Percentiles rank a stretch among this genome's conserved stretches.
These are phyloP conservation scores for Rotaria socialis DNA, from an alignment of 2,888 invertebrate genomes.

Conservation along the genomic window DNA sequence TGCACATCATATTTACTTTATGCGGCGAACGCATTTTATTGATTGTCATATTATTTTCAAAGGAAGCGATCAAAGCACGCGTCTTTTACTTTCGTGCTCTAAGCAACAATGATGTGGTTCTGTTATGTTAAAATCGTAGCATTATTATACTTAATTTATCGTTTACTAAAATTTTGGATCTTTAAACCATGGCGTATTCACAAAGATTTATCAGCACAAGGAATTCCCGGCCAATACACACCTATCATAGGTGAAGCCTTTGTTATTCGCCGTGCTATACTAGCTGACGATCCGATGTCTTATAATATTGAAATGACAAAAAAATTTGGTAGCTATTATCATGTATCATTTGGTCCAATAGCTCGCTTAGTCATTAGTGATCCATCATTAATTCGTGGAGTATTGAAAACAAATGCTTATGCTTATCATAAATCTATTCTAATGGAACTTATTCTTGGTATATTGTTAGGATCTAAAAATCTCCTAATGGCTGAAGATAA, in stretches of 20 bases:
- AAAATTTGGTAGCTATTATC: not conserved
- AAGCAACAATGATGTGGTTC: no score
- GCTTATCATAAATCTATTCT: not conserved
- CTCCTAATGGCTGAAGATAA: not conserved
- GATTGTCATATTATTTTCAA: no score
- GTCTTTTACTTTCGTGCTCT: no score
- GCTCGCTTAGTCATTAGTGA: not conserved
- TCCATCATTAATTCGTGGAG: not conserved
- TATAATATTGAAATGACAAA: not conserved
- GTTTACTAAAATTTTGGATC: not conserved
- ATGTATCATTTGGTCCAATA: not conserved
- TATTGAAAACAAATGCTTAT: not conserved
- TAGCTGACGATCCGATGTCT: slow-evolving; percentile 1
- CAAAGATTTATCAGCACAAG: not conserved
- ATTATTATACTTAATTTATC: not conserved
- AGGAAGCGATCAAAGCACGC: no score
- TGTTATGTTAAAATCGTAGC: no score
- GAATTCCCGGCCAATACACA: not conserved
- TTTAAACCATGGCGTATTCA: not conserved
- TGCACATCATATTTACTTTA: no score
- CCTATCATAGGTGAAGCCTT: not conserved
- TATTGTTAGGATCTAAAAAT: not conserved
- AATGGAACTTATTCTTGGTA: not conserved
- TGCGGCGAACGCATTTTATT: no score
- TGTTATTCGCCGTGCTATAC: not conserved